Base-by-base conservation (phyloP, 2,888 invertebrate genomes). In the Drosophila atroscutellata region DNA sequence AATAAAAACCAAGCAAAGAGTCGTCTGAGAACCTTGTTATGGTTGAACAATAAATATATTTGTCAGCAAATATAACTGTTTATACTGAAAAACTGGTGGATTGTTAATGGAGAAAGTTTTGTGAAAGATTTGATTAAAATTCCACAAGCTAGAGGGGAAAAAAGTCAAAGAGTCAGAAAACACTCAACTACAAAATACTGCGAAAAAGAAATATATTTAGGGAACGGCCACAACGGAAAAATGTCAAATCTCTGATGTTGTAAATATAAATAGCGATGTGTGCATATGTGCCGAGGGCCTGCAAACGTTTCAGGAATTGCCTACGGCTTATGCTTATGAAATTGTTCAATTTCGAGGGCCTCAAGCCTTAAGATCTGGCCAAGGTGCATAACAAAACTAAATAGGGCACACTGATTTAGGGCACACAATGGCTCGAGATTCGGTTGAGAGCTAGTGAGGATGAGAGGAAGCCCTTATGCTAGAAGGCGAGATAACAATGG, bases 161-260 rank as follows among this genome's bases (percentile, higher is more conserved):
- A 15, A 15, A 24, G 24, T 45, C 7, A 24, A 45, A 15, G 24
- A 45, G 45, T 45, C 15, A 24, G 45, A 15, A 45, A 45, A 24
- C 24, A 15, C 15, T 45, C 15, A 7, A 3, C 24, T 15, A 24
- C 24, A 45, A 24, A 45, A 24, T 24, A 3, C 8, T 24, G 15
- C 24, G 15, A 24, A 24, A 15, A 8, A 24, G 0, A 45, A 15
- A 45, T 24, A 45, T 24, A 8, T 45, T 45, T 24, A 24, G 15
- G 15, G 13, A 24, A 4, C 20, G 45, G 15, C 24, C 7, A 24
- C 15, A 45, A 49, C 42, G 57, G 45, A 45, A 66, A 71, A 50
- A 80, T 85, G 78, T 83, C 78, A 80, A 82, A 75, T 67, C 39
- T 58, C 32, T 52, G 32, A 20, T 32, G 57, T 39, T 65, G 45